A percentile compares a stretch with the other conserved stretches of the same genome.
These are phyloP conservation scores for Epsilonema sp. DNA, from an alignment of 2,888 invertebrate genomes.

Conservation along the genomic window DNA sequence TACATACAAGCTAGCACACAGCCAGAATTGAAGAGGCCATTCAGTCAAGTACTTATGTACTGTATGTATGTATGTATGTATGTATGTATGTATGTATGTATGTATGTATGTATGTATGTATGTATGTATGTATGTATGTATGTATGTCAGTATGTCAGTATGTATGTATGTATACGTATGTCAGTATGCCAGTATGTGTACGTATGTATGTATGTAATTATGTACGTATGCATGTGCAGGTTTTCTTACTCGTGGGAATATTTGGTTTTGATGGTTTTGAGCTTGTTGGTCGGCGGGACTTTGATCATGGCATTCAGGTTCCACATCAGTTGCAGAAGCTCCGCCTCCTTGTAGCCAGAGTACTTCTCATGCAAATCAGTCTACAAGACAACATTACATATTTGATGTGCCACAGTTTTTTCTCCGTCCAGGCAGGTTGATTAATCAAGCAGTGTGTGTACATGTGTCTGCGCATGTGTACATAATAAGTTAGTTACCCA, in stretches of 20 bases:
- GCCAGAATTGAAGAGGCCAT: not conserved
- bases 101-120: too few relatives aligned
- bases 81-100: too few relatives aligned
- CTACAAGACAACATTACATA: not conserved
- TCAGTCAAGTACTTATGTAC: too few relatives aligned
- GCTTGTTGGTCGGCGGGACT: not conserved
- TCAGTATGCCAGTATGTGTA: too few relatives aligned
- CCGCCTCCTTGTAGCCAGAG: slow-evolving; percentile 15
- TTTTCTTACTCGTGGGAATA: slow-evolving; percentile 20
- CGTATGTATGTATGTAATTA: too few relatives aligned
- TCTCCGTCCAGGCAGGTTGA: too few relatives aligned
- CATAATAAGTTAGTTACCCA: not conserved
- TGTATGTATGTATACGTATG: too few relatives aligned
- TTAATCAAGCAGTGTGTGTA: not conserved
- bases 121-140: too few relatives aligned
- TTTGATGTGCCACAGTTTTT: too few relatives aligned
- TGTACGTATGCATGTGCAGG: too few relatives aligned
- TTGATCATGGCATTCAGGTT: slow-evolving; percentile 18
- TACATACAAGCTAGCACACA: not conserved
- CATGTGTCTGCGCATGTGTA: not conserved
- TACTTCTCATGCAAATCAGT: slow-evolving; percentile 16
- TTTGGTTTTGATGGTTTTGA: slow-evolving; percentile 16
- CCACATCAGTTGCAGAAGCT: slow-evolving; percentile 18
- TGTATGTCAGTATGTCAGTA: too few relatives aligned
- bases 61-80: too few relatives aligned